These are phyloP conservation scores for Patagioenas fasciata DNA, from an alignment of 2,113 vertebrate species.

Conservation along the genomic window DNA sequence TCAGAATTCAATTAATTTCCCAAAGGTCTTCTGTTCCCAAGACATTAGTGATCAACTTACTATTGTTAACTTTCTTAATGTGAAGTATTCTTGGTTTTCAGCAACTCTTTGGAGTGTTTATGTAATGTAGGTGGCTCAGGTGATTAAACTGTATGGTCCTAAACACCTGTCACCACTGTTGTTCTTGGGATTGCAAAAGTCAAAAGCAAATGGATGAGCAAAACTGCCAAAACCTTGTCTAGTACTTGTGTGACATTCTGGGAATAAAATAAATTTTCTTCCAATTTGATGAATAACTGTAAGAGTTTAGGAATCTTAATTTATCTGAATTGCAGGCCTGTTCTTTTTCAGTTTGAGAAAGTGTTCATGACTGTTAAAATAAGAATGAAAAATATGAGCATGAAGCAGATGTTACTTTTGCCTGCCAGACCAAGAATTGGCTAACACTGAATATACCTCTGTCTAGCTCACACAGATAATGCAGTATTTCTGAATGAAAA, in stretches of 20 bases:
- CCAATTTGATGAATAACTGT: background rate
- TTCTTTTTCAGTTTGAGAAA: slow-evolving; percentile 67
- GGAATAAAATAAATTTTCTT: slow-evolving; percentile 18
- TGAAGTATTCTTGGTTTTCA: background rate
- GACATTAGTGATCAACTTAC: background rate
- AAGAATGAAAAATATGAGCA: slow-evolving; percentile 49
- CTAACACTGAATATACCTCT: background rate
- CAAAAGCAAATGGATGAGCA: background rate
- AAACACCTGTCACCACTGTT: background rate
- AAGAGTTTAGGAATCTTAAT: slow-evolving; percentile 54
- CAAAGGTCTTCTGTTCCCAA: background rate
- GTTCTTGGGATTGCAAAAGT: background rate
- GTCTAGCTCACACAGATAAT: background rate
- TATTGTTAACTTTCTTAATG: background rate
- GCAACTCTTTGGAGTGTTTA: background rate
- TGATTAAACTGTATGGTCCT: background rate
- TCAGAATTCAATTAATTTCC: background rate
- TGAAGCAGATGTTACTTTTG: slow-evolving; percentile 55
- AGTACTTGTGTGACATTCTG: background rate
- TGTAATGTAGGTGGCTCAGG: background rate
- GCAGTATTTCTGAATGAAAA: background rate
- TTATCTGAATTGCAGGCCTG: slow-evolving; percentile 42
- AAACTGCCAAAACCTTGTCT: background rate
- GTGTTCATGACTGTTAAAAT: slow-evolving; percentile 57
- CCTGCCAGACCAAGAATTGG: slow-evolving; percentile 42